A percentile compares a stretch with the other conserved stretches of the same genome.
Evolutionary conservation across 2,888 invertebrate genomes (phyloP).

Genomic region (Coelopa pilipes): DNA sequence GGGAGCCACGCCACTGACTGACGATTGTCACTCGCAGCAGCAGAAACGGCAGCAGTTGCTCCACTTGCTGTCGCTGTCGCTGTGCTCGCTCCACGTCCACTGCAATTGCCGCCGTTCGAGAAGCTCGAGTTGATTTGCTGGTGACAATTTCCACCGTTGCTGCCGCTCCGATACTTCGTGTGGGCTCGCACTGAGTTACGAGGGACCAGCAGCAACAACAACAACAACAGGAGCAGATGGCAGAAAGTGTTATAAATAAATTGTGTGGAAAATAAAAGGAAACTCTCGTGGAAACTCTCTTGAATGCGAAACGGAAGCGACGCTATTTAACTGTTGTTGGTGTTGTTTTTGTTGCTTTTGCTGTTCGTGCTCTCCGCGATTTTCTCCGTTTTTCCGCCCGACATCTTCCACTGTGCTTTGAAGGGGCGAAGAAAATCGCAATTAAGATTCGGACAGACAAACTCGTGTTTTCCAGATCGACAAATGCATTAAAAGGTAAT

Average conservation of each 20-base stretch:
- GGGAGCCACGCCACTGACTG: constrained; percentile 42
- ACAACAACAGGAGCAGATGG: neutral
- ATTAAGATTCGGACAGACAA: too few species aligned
- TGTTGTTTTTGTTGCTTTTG: too few species aligned
- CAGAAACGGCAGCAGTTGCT: constrained; percentile 31
- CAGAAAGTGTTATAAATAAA: neutral
- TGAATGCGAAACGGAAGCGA: constrained; percentile 6
- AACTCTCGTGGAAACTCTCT: neutral
- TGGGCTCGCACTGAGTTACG: constrained; percentile 17
- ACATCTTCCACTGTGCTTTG: too few species aligned
- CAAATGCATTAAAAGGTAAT: too few species aligned
- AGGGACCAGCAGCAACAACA: neutral
- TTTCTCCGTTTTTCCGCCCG: too few species aligned
- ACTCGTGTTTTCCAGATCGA: too few species aligned
- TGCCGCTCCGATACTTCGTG: constrained; percentile 11
- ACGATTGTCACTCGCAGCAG: constrained; percentile 44
- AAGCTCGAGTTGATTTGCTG: constrained; percentile 30
- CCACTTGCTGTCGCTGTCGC: constrained; percentile 17
- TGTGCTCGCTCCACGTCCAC: neutral
- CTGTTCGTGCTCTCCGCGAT: too few species aligned
- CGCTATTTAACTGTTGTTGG: too few species aligned
- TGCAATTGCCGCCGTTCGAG: neutral
- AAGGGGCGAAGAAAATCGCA: too few species aligned
- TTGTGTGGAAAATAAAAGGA: neutral
- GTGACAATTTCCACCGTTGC: constrained; percentile 32